A percentile compares a stretch with the other conserved stretches of the same genome.
phyloP scores from a whole-genome alignment of 2,113 vertebrate species.

The Antennarius striatus region DNA sequence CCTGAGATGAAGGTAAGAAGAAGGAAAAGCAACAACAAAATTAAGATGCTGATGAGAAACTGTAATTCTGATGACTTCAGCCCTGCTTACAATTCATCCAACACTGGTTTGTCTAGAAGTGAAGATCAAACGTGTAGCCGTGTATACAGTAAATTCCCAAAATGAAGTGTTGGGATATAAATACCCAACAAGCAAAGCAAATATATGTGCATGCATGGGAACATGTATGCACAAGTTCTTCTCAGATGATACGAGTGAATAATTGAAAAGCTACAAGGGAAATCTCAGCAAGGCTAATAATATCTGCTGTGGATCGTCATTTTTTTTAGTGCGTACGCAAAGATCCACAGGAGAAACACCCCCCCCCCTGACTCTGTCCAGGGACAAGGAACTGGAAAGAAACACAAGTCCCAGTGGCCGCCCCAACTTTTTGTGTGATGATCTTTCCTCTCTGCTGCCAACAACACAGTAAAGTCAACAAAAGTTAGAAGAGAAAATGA shows the following conservation, averaged over 20 bases:
- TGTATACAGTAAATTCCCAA: slow-evolving; percentile 12
- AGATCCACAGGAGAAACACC: slow-evolving; percentile 11
- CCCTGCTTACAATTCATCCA: slow-evolving; percentile 4
- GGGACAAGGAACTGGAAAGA: slow-evolving; percentile 16
- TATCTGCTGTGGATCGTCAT: slow-evolving; percentile 19
- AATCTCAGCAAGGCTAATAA: slow-evolving; percentile 41
- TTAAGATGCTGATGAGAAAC: neutral
- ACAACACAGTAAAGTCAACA: slow-evolving; percentile 32
- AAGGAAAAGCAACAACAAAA: neutral
- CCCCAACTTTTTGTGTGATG: neutral
- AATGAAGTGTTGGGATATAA: neutral
- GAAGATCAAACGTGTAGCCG: slow-evolving; percentile 14
- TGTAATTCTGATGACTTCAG: no score
- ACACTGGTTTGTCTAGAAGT: neutral
- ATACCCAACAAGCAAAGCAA: slow-evolving; percentile 2
- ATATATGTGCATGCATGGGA: neutral
- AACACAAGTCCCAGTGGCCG: slow-evolving; percentile 18
- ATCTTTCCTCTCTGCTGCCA: neutral
- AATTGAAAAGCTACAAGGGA: slow-evolving; percentile 39
- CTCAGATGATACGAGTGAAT: slow-evolving; percentile 23
- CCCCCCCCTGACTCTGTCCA: slow-evolving; percentile 6
- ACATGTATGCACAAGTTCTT: slow-evolving; percentile 1
- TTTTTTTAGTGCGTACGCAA: slow-evolving; percentile 9
- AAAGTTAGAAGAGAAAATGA: neutral
- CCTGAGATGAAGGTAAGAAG: slow-evolving; percentile 72